A percentile compares a stretch with the other conserved stretches of the same genome.
phyloP scores from a whole-genome alignment of 2,888 invertebrate genomes.

The Buathra laborator region DNA sequence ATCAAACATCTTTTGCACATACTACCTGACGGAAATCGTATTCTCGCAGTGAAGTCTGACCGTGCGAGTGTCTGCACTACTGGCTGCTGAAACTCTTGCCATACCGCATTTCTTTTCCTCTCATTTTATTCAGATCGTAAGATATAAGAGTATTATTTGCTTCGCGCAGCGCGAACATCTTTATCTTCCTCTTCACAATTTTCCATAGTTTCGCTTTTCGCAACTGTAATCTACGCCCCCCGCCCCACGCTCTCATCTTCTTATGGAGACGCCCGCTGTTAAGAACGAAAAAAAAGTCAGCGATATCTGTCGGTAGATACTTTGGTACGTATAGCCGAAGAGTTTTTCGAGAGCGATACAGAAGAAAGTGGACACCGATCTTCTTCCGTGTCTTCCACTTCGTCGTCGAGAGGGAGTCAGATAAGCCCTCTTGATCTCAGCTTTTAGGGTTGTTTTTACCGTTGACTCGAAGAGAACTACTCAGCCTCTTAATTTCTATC shows the following conservation, averaged over 20 bases:
- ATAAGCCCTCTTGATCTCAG: conserved; percentile 38
- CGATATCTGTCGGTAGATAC: conserved; percentile 12
- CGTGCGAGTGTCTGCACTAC: conserved; percentile 8
- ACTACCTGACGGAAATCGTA: not conserved
- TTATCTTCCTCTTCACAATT: conserved; percentile 1
- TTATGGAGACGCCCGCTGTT: not conserved
- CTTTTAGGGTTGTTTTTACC: conserved; percentile 29
- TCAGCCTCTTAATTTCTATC: conserved; percentile 45
- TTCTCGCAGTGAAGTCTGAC: conserved; percentile 14
- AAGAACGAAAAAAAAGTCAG: not conserved
- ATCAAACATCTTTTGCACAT: not conserved
- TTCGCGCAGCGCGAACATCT: not conserved
- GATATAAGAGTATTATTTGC: not conserved
- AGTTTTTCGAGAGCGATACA: conserved; percentile 34
- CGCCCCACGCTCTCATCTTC: not conserved
- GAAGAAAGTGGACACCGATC: conserved; percentile 38
- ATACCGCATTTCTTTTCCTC: not conserved
- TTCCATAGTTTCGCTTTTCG: conserved; percentile 2
- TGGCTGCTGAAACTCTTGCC: not conserved
- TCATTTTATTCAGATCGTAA: not conserved
- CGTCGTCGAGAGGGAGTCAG: conserved; percentile 9
- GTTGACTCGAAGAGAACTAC: not conserved
- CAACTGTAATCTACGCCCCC: not conserved
- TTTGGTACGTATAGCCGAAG: conserved; percentile 7
- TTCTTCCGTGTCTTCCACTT: not conserved